Percentiles rank a stretch among this genome's conserved stretches.
phyloP scores from a whole-genome alignment of 2,797 vertebrate genomes.

The Syngnathus acus region DNA sequence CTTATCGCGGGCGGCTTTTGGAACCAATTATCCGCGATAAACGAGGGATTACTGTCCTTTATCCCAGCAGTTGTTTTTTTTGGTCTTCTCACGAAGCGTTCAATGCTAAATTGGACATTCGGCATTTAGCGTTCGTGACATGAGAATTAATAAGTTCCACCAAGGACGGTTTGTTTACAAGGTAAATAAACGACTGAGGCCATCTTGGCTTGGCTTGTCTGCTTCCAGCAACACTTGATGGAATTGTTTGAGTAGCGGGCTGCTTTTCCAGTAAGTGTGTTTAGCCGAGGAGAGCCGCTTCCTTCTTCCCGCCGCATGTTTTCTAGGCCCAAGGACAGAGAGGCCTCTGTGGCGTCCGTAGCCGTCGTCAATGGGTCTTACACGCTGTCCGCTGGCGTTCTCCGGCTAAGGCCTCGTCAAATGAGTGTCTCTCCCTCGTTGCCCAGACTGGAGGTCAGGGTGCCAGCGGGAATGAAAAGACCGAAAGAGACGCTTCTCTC shows the following conservation, averaged over 20 bases:
- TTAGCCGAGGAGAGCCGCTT: constrained; percentile 31
- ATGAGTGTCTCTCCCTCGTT: constrained; percentile 25
- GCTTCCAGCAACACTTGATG: constrained; percentile 19
- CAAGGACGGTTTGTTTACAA: neutral
- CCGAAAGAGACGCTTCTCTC: constrained; percentile 9
- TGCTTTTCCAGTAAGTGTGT: constrained; percentile 48
- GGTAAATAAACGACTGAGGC: constrained; percentile 5
- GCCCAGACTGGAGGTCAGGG: constrained; percentile 22
- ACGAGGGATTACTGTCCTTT: too few relatives aligned
- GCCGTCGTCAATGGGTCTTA: constrained; percentile 43
- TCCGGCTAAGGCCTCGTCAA: constrained; percentile 18
- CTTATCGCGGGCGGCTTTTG: too few relatives aligned
- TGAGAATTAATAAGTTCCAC: neutral
- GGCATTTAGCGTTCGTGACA: neutral
- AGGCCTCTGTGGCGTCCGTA: constrained; percentile 42
- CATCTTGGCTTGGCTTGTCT: neutral
- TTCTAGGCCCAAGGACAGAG: constrained; percentile 44
- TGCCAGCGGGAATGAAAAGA: constrained; percentile 12
- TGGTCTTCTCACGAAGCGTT: neutral
- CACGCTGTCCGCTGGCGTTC: constrained; percentile 40
- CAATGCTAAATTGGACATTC: neutral
- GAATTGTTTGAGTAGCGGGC: constrained; percentile 49
- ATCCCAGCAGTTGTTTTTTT: neutral
- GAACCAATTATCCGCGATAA: too few relatives aligned
- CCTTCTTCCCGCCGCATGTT: constrained; percentile 50